phyloP scores from a whole-genome alignment of 2,113 vertebrate species.

The Corythaeola cristata region DNA sequence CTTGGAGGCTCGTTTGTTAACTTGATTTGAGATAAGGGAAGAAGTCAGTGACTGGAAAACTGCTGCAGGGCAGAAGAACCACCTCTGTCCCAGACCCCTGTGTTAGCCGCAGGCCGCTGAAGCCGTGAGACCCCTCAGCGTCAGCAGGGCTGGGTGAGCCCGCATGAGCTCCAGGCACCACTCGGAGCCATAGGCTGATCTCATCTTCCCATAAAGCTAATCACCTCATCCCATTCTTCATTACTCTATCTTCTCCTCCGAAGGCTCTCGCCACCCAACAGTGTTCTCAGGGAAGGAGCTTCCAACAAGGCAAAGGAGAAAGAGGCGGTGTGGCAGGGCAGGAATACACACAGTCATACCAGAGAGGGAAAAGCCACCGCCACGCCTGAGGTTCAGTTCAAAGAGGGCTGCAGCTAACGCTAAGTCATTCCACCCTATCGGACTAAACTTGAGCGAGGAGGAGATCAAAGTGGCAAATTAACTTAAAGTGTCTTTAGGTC shows the following conservation, averaged over 20 bases:
- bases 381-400: fast-evolving
- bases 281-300: neutral
- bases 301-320: neutral
- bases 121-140: fast-evolving
- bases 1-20: neutral
- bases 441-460: neutral
- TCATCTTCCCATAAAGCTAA: neutral
- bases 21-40: neutral
- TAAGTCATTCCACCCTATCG: neutral
- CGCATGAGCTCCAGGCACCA: fast-evolving
- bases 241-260: fast-evolving
- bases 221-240: neutral
- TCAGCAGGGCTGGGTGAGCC: neutral
- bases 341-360: fast-evolving
- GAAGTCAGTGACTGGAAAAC: neutral
- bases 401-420: neutral
- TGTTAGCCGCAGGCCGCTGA: neutral
- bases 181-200: neutral
- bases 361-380: neutral
- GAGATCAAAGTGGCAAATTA: neutral
- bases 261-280: neutral
- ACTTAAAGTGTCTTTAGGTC: neutral
- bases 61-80: neutral
- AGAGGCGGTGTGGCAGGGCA: neutral
- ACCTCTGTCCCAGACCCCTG: fast-evolving